A percentile compares a stretch with the other conserved stretches of the same genome.
These are phyloP conservation scores for Agrochola macilenta DNA, from an alignment of 2,888 invertebrate genomes.

Conservation along the genomic window DNA sequence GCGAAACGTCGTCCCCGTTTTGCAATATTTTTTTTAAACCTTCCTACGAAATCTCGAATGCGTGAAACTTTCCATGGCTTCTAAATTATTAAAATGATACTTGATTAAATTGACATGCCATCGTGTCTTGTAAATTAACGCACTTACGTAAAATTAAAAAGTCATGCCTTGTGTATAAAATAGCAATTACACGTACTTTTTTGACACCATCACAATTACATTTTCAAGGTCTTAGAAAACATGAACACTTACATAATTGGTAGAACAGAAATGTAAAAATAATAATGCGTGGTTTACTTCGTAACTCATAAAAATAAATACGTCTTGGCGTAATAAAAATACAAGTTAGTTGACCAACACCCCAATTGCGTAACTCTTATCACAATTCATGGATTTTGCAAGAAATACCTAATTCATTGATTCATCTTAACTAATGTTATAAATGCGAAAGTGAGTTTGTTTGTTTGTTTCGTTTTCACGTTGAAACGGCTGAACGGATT, in stretches of 20 bases:
- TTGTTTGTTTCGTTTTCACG: too few species aligned
- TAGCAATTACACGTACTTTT: constrained; percentile 2
- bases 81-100: too few species aligned
- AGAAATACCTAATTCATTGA: too few species aligned
- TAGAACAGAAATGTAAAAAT: background rate
- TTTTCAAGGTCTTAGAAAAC: constrained; percentile 26
- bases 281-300: background rate
- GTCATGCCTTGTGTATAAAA: constrained; percentile 1
- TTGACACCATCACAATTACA: constrained; percentile 1
- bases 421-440: too few species aligned
- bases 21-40: background rate
- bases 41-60: too few species aligned
- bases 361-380: too few species aligned
- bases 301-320: background rate
- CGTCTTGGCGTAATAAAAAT: background rate
- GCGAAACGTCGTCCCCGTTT: background rate
- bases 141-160: constrained; percentile 1
- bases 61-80: background rate
- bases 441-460: too few species aligned
- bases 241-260: background rate
- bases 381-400: too few species aligned
- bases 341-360: too few species aligned
- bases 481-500: too few species aligned
- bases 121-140: constrained; percentile 24
- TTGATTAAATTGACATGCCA: constrained; percentile 1